Evolutionary conservation across 2,797 vertebrate species (phyloP), one percentile per base, ranked within the genome.

Genomic region (Helicolenus hilgendorfi): DNA sequence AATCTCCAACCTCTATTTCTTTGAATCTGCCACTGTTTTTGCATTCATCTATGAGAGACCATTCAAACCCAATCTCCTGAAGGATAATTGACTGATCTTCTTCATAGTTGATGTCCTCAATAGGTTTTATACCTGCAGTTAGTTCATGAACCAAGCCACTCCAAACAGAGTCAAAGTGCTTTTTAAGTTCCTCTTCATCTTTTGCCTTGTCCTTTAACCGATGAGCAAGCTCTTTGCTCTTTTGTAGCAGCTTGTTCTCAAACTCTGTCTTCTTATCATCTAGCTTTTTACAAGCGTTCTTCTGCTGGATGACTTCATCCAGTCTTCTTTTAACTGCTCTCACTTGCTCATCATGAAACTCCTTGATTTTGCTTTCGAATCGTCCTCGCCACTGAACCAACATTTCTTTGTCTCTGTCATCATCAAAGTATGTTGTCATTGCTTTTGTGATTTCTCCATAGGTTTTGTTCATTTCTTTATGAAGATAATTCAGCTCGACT

Each of bases 231-330:
- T 92, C 76, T 89, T 89, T 18, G 7, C 89, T 92, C 63, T 86
- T 78, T 33, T 69, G 78, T 0, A 88, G 45, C 4, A 92, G 22
- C 0, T 86, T 73, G 8, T 20, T 3, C 58, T 92, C 88, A 2
- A 86, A 86, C 0, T 62, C 55, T 14, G 1, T 38, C 1, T 83
- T 92, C 27, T 80, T 13, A 0, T 79, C 73, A 3, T 92, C 76
- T 0, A 89, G 11, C 22, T 73, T 79, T 79, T 85, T 83, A 45
- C 83, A 11, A 2, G 78, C 74, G 0, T 36, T 79, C 24, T 74
- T 92, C 64, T 90, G 86, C 26, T 86, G 69, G 3, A 92, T 80
- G 7, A 92, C 11, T 59, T 85, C 80, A 58, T 84, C 70, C 64
- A 94, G 83, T 77, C 91, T 94, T 73, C 20, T 35, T 58, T 84